Percentiles rank a stretch among this genome's conserved stretches.
phyloP scores from a whole-genome alignment of 1,140 invertebrate genomes.

The Musca domestica region DNA sequence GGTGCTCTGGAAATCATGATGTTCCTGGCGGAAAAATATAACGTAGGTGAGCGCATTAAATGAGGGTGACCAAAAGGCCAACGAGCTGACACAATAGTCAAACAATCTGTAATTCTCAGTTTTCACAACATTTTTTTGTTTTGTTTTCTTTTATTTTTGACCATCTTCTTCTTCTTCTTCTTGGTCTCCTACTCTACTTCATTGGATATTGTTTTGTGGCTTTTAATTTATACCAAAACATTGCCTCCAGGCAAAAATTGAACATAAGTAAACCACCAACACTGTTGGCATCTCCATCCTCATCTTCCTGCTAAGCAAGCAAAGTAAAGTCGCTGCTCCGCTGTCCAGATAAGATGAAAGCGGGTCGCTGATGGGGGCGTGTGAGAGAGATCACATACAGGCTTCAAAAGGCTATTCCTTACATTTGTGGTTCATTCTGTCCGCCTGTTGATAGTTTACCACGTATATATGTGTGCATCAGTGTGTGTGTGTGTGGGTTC shows the following conservation, averaged over 20 bases:
- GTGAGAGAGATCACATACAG: slow-evolving; percentile 7
- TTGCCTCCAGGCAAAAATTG: slow-evolving; percentile 9
- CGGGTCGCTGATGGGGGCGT: slow-evolving; percentile 20
- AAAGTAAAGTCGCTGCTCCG: not conserved
- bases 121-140: not conserved
- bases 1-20: too few species aligned
- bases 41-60: slow-evolving; percentile 37
- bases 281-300: not conserved
- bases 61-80: slow-evolving; percentile 48
- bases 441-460: too few species aligned
- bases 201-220: slow-evolving; percentile 1
- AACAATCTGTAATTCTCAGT: not conserved
- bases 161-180: not conserved
- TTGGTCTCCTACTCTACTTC: slow-evolving; percentile 3
- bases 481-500: too few species aligned
- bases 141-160: not conserved
- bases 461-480: too few species aligned
- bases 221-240: slow-evolving; percentile 22
- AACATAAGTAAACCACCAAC: slow-evolving; percentile 12
- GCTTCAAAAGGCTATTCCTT: not conserved
- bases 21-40: not conserved
- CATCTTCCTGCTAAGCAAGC: too few species aligned
- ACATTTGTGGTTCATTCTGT: too few species aligned
- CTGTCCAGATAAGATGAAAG: slow-evolving; percentile 13
- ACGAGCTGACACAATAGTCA: slow-evolving; percentile 43